Evolutionary conservation across 2,888 invertebrate species (phyloP), one percentile per base, ranked within the genome.

Genomic region (Sphinx pinastri): DNA sequence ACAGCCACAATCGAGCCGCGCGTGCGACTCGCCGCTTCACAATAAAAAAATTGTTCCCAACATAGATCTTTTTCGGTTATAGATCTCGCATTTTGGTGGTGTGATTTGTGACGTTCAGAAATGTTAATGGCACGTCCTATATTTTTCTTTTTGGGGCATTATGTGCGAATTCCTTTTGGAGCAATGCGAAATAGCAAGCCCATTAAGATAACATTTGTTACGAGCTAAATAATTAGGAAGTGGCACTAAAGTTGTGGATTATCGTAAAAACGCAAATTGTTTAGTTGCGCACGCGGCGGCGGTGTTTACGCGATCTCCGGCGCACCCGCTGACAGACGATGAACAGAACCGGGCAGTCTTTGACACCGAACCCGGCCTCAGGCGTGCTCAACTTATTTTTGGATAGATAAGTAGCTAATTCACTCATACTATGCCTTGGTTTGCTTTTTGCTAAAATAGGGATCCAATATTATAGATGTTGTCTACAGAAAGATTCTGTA

Each of bases 81-180:
- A 91, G 92, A 92, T 93, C 90, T 91, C 90, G 91, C 88, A 92
- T 93, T 93, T 92, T 90, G 92, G 84, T 91, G 90, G 93, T 93
- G 93, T 94, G 94, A 94, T 94, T 93, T 93, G 93, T 93, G 93
- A 92, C 92, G 90, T 92, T 92, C 88, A 90, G 91, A 93, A 92
- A 93, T 89, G 89, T 91, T 92, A 90, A 91, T 89, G 88, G 89
- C 88, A 89, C 84, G 86, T 87, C 86, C 84, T 86, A 87, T 88
- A 81, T 86, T 88, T 85, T 88, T 86, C 85, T 86, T 87, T 85
- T 85, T 80, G 77, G 78, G 71, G 76, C 74, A 77, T 63, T 16
- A 77, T 77, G 75, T 68, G 72, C 71, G 73, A 71, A 73, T 54
- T 59, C 74, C 55, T 73, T 71, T 66, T 71, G 57, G 66, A 71